Percentiles rank a stretch among this genome's conserved stretches.
phyloP scores from a whole-genome alignment of 2,113 vertebrate species.

The Thalassarche chlororhynchos region DNA sequence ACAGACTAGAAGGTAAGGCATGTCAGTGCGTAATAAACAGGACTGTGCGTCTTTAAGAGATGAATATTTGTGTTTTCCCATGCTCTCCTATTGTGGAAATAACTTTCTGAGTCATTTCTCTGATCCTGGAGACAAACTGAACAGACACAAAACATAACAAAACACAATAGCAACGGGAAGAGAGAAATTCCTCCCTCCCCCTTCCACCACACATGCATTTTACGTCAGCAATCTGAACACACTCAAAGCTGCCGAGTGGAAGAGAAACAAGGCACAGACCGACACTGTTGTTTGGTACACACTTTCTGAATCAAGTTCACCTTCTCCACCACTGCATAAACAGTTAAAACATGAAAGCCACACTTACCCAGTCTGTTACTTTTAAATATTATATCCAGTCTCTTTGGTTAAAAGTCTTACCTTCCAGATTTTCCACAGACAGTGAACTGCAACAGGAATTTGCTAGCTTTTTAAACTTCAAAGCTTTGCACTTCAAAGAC shows the following conservation, averaged over 20 bases:
- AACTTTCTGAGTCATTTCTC: conserved; percentile 65
- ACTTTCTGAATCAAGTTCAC: neutral
- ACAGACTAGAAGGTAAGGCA: neutral
- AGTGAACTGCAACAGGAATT: neutral
- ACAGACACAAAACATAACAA: conserved; percentile 29
- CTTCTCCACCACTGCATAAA: neutral
- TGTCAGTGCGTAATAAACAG: neutral
- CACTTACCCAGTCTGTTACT: neutral
- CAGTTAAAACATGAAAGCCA: neutral
- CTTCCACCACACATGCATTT: neutral
- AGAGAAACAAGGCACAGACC: neutral
- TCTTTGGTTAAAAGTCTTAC: neutral
- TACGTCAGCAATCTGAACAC: neutral
- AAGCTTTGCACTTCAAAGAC: conserved; percentile 20
- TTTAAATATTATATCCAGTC: neutral
- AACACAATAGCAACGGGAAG: conserved; percentile 58
- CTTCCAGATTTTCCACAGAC: neutral
- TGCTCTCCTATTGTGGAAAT: conserved; percentile 46
- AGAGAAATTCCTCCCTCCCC: conserved; percentile 28
- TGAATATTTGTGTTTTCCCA: conserved; percentile 59
- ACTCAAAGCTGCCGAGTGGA: neutral
- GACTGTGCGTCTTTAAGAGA: conserved; percentile 49
- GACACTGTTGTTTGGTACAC: neutral
- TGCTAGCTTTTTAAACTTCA: neutral
- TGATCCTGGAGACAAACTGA: conserved; percentile 68